Evolutionary conservation across 2,888 invertebrate species (phyloP).

Genomic region (Rhimphoctona megacephalus): DNA sequence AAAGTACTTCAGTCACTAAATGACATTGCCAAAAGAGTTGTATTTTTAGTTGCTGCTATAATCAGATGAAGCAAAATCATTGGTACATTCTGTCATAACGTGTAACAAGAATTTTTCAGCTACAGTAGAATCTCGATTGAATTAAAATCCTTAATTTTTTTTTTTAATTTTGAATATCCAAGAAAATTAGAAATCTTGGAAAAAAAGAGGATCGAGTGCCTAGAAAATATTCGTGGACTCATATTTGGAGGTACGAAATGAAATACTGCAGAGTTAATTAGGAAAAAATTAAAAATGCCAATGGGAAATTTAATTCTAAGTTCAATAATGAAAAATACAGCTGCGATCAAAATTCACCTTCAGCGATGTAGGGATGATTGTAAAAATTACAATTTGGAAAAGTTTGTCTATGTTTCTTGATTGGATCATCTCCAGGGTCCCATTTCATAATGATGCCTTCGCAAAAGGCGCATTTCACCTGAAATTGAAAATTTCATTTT

Average conservation of each 20-base stretch:
- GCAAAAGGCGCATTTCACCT: slow-evolving; percentile 94
- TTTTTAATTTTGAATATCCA: neutral
- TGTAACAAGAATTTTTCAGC: slow-evolving; percentile 12
- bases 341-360: slow-evolving; percentile 67
- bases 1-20: slow-evolving; percentile 66
- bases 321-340: neutral
- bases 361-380: slow-evolving; percentile 72
- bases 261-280: neutral
- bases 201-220: neutral
- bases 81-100: slow-evolving; percentile 49
- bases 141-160: neutral
- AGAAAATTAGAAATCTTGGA: neutral
- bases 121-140: slow-evolving; percentile 46
- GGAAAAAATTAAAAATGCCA: neutral
- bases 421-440: slow-evolving; percentile 89
- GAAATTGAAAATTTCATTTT: slow-evolving; percentile 67
- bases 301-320: neutral
- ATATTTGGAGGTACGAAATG: neutral
- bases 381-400: slow-evolving; percentile 87
- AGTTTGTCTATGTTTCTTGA: slow-evolving; percentile 88
- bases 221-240: neutral
- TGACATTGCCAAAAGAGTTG: slow-evolving; percentile 77
- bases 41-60: slow-evolving; percentile 75
- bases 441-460: slow-evolving; percentile 88
- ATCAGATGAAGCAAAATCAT: slow-evolving; percentile 61